Evolutionary conservation across 2,888 invertebrate species (phyloP).

Genomic region (Clepsis dumicolana): DNA sequence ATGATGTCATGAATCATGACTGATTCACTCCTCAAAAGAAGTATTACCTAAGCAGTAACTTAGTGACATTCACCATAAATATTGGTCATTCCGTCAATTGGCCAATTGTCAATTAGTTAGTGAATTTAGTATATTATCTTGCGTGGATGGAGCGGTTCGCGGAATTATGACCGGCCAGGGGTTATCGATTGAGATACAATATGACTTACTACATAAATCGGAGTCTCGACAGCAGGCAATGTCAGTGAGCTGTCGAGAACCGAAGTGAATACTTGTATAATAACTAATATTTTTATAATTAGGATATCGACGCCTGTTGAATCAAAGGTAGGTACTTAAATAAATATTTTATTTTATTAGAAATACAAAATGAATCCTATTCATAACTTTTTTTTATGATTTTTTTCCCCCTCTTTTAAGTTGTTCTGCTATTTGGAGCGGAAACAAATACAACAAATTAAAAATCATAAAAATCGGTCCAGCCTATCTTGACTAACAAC

Average conservation of each 20-base stretch:
- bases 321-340: too few relatives aligned
- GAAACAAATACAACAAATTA: too few relatives aligned
- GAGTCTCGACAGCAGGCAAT: slow-evolving; percentile 59
- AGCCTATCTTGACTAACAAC: too few relatives aligned
- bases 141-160: slow-evolving; percentile 65
- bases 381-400: too few relatives aligned
- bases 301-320: slow-evolving; percentile 6
- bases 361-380: too few relatives aligned
- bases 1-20: too few relatives aligned
- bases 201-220: slow-evolving; percentile 58
- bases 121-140: slow-evolving; percentile 56
- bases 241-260: slow-evolving; percentile 63
- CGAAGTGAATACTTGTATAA: slow-evolving; percentile 42
- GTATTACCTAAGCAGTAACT: slow-evolving; percentile 45
- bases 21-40: slow-evolving; percentile 59
- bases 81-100: slow-evolving; percentile 61
- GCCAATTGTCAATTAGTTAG: slow-evolving; percentile 47
- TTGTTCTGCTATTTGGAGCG: too few relatives aligned
- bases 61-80: slow-evolving; percentile 57
- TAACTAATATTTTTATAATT: slow-evolving; percentile 2
- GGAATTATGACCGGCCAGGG: slow-evolving; percentile 72
- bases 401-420: too few relatives aligned
- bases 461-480: too few relatives aligned
- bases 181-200: slow-evolving; percentile 75
- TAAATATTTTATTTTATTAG: too few relatives aligned